phyloP scores from a whole-genome alignment of 2,797 vertebrate genomes.

The Hydrocynus forskahlii region DNA sequence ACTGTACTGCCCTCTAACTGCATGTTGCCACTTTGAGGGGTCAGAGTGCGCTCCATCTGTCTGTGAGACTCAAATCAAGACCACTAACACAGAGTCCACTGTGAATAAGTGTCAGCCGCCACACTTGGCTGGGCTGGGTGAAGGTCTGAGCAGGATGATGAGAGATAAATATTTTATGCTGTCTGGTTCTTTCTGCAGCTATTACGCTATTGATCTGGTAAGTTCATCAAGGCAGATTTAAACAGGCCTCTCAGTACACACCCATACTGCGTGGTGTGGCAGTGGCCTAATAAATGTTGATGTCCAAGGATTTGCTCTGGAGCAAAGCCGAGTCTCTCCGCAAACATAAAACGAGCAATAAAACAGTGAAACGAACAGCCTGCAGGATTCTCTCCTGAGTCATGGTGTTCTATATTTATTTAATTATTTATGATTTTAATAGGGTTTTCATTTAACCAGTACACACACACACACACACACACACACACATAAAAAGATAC shows the following conservation, averaged over 20 bases:
- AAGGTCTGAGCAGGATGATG: conserved; percentile 1
- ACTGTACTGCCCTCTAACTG: not conserved
- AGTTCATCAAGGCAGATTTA: conserved; percentile 39
- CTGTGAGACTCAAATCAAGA: conserved; percentile 40
- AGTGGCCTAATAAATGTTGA: not conserved
- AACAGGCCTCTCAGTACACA: conserved; percentile 6
- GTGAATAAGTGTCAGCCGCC: not conserved
- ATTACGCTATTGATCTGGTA: conserved; percentile 45
- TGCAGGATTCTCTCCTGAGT: not conserved
- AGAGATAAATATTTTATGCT: conserved; percentile 43
- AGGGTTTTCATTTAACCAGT: not conserved
- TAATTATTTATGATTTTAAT: not conserved
- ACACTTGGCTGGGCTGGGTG: not conserved
- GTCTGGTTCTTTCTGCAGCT: conserved; percentile 41
- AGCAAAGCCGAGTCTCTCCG: conserved; percentile 9
- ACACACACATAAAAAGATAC: not conserved
- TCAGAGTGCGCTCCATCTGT: conserved; percentile 12
- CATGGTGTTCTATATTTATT: not conserved
- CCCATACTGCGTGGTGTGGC: not conserved
- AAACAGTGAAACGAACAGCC: not conserved
- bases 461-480: too few relatives aligned
- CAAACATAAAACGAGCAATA: conserved; percentile 9
- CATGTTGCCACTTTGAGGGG: conserved; percentile 3
- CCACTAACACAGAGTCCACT: conserved; percentile 6
- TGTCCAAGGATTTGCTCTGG: not conserved